Conservation (phyloP, 2,888 invertebrate genomes). For the Phlogophora meticulosa region DNA sequence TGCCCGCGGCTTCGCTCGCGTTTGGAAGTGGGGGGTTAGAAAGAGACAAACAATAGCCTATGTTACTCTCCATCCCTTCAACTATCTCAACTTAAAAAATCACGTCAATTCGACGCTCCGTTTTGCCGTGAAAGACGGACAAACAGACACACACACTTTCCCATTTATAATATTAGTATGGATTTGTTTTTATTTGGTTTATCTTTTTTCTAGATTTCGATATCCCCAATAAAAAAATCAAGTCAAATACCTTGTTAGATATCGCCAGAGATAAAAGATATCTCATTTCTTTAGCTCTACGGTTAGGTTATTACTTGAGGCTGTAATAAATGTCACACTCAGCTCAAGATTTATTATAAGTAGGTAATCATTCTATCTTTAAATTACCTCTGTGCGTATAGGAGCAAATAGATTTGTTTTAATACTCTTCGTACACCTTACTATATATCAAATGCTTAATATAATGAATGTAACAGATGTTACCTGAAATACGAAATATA, state of each 20-base stretch:
- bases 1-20: too few relatives aligned
- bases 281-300: conserved; percentile 45
- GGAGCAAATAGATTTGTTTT: conserved; percentile 27
- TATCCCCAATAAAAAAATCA: too few relatives aligned
- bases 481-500: conserved; percentile 41
- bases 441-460: background rate
- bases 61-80: too few relatives aligned
- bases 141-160: too few relatives aligned
- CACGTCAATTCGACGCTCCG: too few relatives aligned
- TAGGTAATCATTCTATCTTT: conserved; percentile 41
- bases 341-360: conserved; percentile 47
- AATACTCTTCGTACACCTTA: background rate
- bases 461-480: conserved; percentile 32
- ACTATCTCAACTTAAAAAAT: too few relatives aligned
- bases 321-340: conserved; percentile 55
- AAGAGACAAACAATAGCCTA: too few relatives aligned
- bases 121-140: too few relatives aligned
- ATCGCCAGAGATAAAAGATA: conserved; percentile 27
- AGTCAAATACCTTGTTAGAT: conserved; percentile 2
- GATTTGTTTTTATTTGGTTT: too few relatives aligned
- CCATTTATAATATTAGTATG: too few relatives aligned
- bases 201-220: too few relatives aligned
- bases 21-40: too few relatives aligned
- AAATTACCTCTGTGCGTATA: conserved; percentile 22
- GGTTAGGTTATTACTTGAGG: conserved; percentile 39